Evolutionary conservation across 2,888 invertebrate genomes (phyloP).

Genomic region (Mythimna loreyi): DNA sequence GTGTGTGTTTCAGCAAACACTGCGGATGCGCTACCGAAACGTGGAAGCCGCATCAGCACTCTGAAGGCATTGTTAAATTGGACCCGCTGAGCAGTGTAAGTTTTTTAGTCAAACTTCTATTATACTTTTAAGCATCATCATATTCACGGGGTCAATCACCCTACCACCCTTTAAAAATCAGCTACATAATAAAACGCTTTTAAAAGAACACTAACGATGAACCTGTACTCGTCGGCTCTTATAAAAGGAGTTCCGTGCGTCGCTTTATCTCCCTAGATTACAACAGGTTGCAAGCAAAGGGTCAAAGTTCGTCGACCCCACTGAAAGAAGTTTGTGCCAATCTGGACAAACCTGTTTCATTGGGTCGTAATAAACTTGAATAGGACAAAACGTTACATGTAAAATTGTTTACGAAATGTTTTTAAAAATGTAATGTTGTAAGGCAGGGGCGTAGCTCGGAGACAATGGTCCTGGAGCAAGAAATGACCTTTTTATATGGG

Average conservation of each 20-base stretch:
- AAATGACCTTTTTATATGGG: no score
- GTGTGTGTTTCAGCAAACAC: no score
- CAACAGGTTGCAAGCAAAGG: constrained; percentile 41
- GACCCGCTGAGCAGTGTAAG: no score
- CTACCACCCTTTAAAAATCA: background rate
- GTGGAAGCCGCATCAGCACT: no score
- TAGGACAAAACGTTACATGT: constrained; percentile 16
- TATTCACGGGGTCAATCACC: background rate
- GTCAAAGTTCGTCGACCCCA: constrained; percentile 38
- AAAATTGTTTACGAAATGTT: constrained; percentile 15
- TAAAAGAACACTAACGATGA: constrained; percentile 4
- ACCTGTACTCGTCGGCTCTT: constrained; percentile 11
- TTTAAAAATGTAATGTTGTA: constrained; percentile 11
- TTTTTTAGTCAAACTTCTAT: no score
- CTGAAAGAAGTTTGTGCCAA: constrained; percentile 30
- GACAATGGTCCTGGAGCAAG: no score
- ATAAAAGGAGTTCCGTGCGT: constrained; percentile 35
- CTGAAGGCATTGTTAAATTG: no score
- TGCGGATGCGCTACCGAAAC: no score
- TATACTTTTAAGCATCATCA: no score
- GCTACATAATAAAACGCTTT: background rate
- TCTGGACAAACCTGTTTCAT: constrained; percentile 40
- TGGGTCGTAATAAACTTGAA: constrained; percentile 19
- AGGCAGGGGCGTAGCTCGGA: no score
- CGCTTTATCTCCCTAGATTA: constrained; percentile 35